phyloP scores from a whole-genome alignment of 2,797 vertebrate genomes.

The Sphenopsis melanotis region DNA sequence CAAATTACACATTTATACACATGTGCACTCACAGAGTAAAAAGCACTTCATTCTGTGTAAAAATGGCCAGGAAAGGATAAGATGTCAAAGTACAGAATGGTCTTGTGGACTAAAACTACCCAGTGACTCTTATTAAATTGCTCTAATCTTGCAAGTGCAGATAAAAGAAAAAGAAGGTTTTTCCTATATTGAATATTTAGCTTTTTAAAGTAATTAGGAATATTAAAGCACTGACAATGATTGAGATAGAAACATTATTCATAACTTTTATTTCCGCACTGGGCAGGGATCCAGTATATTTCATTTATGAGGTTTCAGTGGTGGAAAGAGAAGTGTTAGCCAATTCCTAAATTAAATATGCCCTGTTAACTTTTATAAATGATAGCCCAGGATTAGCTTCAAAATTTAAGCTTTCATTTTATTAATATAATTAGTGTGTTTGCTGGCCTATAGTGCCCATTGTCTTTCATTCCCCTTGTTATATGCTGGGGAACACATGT shows the following conservation, averaged over 20 bases:
- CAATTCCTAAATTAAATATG: conserved; percentile 99
- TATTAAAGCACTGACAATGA: conserved; percentile 93
- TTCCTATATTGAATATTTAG: conserved; percentile 78
- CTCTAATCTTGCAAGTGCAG: conserved; percentile 69
- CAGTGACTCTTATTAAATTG: conserved; percentile 68
- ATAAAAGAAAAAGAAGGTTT: conserved; percentile 73
- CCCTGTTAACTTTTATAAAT: conserved; percentile 83
- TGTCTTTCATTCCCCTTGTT: conserved; percentile 7
- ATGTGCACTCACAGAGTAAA: background rate
- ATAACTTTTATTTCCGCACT: conserved; percentile 96
- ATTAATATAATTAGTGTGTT: conserved; percentile 69
- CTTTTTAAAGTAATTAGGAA: conserved; percentile 88
- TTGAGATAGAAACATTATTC: conserved; percentile 97
- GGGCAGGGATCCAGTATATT: conserved; percentile 93
- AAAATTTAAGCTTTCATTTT: conserved; percentile 72
- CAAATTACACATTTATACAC: background rate
- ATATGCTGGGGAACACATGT: background rate
- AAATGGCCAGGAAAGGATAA: background rate
- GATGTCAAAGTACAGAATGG: conserved; percentile 8
- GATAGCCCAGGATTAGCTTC: conserved; percentile 74
- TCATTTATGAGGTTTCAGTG: conserved; percentile 96
- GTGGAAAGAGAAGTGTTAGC: conserved; percentile 87
- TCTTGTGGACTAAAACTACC: conserved; percentile 14
- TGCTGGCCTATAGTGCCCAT: background rate
- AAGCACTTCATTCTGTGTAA: conserved; percentile 1